phyloP scores from a whole-genome alignment of 1,140 invertebrate genomes.

The Camponotus pennsylvanicus region DNA sequence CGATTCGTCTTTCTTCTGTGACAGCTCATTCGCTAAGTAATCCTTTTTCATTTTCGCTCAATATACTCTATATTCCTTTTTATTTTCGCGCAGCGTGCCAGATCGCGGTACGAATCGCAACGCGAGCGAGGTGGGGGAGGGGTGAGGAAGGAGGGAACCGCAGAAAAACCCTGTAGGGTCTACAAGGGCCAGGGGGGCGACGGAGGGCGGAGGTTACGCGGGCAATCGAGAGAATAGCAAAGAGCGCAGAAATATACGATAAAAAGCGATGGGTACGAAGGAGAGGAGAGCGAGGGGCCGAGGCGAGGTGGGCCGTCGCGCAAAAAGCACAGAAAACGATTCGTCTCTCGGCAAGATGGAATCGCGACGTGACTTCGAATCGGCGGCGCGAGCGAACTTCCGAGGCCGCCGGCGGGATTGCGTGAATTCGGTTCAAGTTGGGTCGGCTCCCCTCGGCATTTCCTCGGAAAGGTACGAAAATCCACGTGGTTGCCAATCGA shows the following conservation, averaged over 20 bases:
- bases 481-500: conserved; percentile 56
- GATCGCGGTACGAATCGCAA: conserved; percentile 50
- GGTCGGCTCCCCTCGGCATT: conserved; percentile 17
- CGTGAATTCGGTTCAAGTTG: conserved; percentile 59
- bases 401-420: conserved; percentile 48
- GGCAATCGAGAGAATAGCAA: conserved; percentile 19
- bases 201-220: neutral
- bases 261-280: conserved; percentile 30
- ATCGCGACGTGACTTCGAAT: conserved; percentile 71
- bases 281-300: neutral
- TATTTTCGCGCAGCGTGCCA: conserved; percentile 35
- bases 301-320: conserved; percentile 37
- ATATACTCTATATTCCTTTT: conserved; percentile 56
- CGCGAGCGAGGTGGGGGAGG: neutral
- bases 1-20: neutral
- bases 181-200: neutral
- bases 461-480: conserved; percentile 52
- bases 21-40: conserved; percentile 8
- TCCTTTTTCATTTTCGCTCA: conserved; percentile 5
- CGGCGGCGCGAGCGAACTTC: conserved; percentile 54
- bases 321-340: conserved; percentile 72
- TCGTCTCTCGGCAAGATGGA: conserved; percentile 67
- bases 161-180: conserved; percentile 53
- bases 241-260: conserved; percentile 43
- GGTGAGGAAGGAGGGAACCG: neutral